Evolutionary conservation across 2,888 invertebrate species (phyloP), one percentile per base, ranked within the genome.

Genomic region (Odontothrips loti): DNA sequence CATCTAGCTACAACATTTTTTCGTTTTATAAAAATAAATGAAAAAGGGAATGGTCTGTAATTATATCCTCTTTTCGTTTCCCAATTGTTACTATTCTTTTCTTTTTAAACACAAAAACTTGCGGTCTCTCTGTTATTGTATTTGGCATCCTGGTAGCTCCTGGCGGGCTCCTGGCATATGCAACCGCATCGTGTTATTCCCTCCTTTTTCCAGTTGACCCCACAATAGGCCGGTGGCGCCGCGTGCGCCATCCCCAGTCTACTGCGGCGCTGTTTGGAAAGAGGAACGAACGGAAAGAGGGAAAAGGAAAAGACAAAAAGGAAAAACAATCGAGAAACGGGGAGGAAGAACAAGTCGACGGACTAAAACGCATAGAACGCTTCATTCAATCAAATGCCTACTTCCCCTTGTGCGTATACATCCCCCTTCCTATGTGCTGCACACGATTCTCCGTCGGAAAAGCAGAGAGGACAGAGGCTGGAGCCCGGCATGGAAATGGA

Each of bases 361-460:
- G 15, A 15, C 58, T 17, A 58, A 51, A 68, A 75, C 68, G 68
- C 68, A 75, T 23, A 75, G 23, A 75, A 75, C 68, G 68, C 23
- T 75, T 75, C 68, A 75, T 75, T 75, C 68, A 23, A 75, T 75
- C 68, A 75, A 75, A 75, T 27, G 68, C 68, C 34, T 27, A 75
- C 68, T 27, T 75, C 68, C 68, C 68, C 68, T 27, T 58, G 20
- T 58, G 17, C 58, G 6, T 58, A n/a, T n/a, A 58, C 58, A 17
- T 23, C 23, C 23, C 68, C n/a, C 68, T 27, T 11, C 27, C 68
- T 0, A 11, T 20, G 58, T 1, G 20, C 58, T 0, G 58, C 20
- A 58, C 58, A 58, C 15, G 15, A 20, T n/a, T n/a, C n/a, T n/a
- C n/a, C n/a, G n/a, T n/a, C n/a, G n/a, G n/a, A 43, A 43, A 43